phyloP scores from a whole-genome alignment of 2,888 invertebrate genomes.

The Flexamia atlantica region DNA sequence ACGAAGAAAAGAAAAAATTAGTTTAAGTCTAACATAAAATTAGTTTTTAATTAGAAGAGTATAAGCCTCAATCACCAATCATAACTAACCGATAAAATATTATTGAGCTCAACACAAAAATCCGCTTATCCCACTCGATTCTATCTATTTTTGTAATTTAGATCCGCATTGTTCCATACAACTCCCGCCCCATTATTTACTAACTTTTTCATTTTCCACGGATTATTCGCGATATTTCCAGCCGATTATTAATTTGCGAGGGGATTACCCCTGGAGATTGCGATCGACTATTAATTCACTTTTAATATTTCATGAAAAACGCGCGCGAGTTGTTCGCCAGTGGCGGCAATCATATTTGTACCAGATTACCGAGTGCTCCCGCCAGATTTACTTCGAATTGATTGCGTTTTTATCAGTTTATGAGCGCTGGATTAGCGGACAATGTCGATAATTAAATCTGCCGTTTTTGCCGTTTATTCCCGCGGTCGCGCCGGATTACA shows the following conservation, averaged over 20 bases:
- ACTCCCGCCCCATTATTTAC: constrained; percentile 20
- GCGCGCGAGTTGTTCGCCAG: background rate
- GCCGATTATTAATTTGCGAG: constrained; percentile 46
- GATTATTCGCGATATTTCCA: constrained; percentile 44
- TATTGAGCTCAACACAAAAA: no score
- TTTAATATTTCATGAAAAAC: constrained; percentile 58
- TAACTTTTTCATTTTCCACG: constrained; percentile 40
- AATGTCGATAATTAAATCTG: constrained; percentile 60
- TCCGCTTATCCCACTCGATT: background rate
- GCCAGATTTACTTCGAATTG: constrained; percentile 54
- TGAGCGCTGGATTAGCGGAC: constrained; percentile 56
- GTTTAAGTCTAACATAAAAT: no score
- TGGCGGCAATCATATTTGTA: constrained; percentile 31
- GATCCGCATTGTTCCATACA: background rate
- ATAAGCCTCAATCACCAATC: no score
- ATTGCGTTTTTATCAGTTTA: constrained; percentile 62
- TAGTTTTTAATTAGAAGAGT: no score
- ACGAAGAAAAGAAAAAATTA: no score
- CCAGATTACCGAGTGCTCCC: constrained; percentile 46
- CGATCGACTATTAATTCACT: constrained; percentile 48
- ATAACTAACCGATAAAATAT: no score
- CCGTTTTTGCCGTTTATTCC: constrained; percentile 52
- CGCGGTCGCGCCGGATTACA: constrained; percentile 10
- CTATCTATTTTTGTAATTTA: background rate
- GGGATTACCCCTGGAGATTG: constrained; percentile 43